Percentiles rank a stretch among this genome's conserved stretches.
Evolutionary conservation across 2,113 vertebrate genomes (phyloP).

Genomic region (Riparia riparia): DNA sequence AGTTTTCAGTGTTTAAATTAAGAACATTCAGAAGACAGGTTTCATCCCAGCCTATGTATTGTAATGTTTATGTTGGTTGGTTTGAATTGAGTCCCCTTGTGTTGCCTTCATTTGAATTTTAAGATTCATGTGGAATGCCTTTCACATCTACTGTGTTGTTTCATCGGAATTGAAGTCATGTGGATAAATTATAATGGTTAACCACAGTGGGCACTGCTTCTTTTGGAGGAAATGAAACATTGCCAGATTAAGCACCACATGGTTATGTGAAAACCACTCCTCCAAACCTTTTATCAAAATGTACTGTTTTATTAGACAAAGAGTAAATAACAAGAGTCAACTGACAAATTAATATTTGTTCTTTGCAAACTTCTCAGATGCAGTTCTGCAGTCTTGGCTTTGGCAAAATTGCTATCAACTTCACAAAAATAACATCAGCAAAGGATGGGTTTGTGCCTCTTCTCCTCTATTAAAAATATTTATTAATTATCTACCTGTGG

Average conservation of each 20-base stretch:
- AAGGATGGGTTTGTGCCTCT: not conserved
- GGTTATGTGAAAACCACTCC: conserved; percentile 59
- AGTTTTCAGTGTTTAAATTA: conserved; percentile 63
- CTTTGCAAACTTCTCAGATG: conserved; percentile 1
- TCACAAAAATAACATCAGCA: not conserved
- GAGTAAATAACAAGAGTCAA: conserved; percentile 47
- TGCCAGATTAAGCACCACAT: conserved; percentile 62
- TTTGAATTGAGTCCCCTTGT: conserved; percentile 50
- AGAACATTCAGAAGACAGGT: conserved; percentile 58
- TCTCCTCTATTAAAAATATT: not conserved
- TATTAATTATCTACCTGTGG: not conserved
- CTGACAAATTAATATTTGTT: conserved; percentile 2
- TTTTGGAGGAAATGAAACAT: conserved; percentile 45
- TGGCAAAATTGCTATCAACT: not conserved
- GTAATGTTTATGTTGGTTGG: conserved; percentile 46
- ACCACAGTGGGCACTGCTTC: conserved; percentile 61
- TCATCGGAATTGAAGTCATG: conserved; percentile 53
- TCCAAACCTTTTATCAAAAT: conserved; percentile 55
- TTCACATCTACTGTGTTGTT: conserved; percentile 64
- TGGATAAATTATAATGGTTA: conserved; percentile 69
- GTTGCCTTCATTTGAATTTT: conserved; percentile 63
- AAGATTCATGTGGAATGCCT: conserved; percentile 69
- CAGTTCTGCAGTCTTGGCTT: not conserved
- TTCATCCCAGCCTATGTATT: conserved; percentile 35
- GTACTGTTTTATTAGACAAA: conserved; percentile 31